A percentile compares a stretch with the other conserved stretches of the same genome.
These are phyloP conservation scores for Masnerella sp. DNA, from an alignment of 2,888 invertebrate genomes.

Conservation along the genomic window DNA sequence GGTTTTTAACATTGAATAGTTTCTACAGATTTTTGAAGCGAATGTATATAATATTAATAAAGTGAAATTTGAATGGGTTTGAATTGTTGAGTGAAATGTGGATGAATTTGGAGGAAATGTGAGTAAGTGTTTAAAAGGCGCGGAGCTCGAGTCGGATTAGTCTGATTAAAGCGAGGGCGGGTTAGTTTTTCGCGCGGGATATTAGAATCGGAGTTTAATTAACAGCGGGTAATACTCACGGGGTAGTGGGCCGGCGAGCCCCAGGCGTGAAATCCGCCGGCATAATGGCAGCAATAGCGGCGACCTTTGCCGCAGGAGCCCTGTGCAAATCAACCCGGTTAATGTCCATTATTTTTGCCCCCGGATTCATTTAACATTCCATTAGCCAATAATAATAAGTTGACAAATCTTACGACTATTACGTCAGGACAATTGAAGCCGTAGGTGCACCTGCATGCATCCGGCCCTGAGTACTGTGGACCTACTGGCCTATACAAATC, in stretches of 20 bases:
- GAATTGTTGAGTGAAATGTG: too few relatives aligned
- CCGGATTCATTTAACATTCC: too few relatives aligned
- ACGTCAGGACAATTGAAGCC: slow-evolving; percentile 80
- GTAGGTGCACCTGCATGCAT: slow-evolving; percentile 79
- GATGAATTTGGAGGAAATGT: too few relatives aligned
- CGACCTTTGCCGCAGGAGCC: slow-evolving; percentile 82
- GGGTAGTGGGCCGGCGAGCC: slow-evolving; percentile 61
- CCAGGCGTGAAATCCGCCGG: slow-evolving; percentile 62
- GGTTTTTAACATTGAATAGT: too few relatives aligned
- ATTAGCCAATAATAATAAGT: slow-evolving; percentile 26
- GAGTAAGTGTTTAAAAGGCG: too few relatives aligned
- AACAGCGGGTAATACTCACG: slow-evolving; percentile 60
- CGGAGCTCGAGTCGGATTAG: background rate
- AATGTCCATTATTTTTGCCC: too few relatives aligned
- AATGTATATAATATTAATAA: too few relatives aligned
- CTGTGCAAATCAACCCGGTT: slow-evolving; percentile 75
- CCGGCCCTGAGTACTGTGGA: too few relatives aligned
- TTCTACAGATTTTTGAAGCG: too few relatives aligned
- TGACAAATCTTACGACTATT: slow-evolving; percentile 77
- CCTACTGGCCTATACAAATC: too few relatives aligned
- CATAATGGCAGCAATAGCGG: slow-evolving; percentile 82
- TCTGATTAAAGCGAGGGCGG: too few relatives aligned
- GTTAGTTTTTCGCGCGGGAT: slow-evolving; percentile 14
- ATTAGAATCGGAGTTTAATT: slow-evolving; percentile 49
- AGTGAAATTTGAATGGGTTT: too few relatives aligned